Base-by-base conservation (phyloP, 2,888 invertebrate genomes). In the Cosmorhoe ocellata region DNA sequence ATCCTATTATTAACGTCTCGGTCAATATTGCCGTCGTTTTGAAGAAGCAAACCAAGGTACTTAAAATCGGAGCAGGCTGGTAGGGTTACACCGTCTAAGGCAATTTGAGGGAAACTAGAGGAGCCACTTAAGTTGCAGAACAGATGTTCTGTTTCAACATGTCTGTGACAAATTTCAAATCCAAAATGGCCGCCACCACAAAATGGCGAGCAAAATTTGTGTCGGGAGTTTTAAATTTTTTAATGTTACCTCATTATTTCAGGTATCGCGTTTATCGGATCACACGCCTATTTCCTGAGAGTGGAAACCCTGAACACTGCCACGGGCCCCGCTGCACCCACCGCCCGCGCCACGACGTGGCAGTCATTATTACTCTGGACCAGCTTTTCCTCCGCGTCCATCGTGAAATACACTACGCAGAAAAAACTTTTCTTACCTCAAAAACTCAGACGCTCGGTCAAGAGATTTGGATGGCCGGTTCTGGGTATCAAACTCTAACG, bases 301-400 rank as follows among this genome's bases (percentile, higher is more conserved):
- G 44, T 8, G 31, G 24, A 4, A 84, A 77, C 46, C 70, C 74
- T 0, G 84, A 84, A 55, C 84, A 84, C 41, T 67, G 71, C 48
- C 82, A 83, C n/a, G 84, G 84, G 0, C 64, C 74, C 0, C 62
- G 67, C 27, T 80, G 80, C 0, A 43, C 47, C 0, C 83, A 84
- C 41, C 55, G 57, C 0, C 78, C 81, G 0, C 66, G 80, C 0
- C 79, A 83, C 31, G 82, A 83, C 38, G 41, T 82, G 0, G 30
- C 61, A 1, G 14, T 82, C 1, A 64, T 83, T 2, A 62, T 74
- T 13, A 62, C 58, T 5, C 32, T 61, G 1, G 82, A 83, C 39
- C 69, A 71, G 46, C 71, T 83, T 0, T 79, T 76, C 37, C 4
- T 81, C 0, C 66, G 58, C 41, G 1, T 4, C 0, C 0, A 0